Conservation (phyloP, 2,113 vertebrate species). For the Erythrocercus mccallii region DNA sequence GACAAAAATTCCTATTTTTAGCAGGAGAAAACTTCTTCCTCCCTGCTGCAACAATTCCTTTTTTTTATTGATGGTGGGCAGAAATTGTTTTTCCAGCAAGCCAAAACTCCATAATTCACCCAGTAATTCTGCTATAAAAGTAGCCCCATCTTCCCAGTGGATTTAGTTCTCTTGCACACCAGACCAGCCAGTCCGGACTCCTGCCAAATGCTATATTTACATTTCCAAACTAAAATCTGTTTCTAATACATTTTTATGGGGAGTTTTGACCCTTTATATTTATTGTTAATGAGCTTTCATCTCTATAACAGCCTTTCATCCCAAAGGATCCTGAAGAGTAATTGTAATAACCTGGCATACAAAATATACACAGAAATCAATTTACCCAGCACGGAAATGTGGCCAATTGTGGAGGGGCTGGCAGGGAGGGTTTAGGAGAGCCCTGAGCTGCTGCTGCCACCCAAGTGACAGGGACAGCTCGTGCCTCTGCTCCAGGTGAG, state of each 20-base stretch:
- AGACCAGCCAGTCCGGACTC: not conserved
- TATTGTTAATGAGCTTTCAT: conserved; percentile 61
- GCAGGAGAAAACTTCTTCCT: not conserved
- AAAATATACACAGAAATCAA: conserved; percentile 47
- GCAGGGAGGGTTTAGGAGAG: not conserved
- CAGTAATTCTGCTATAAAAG: conserved; percentile 11
- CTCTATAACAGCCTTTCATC: conserved; percentile 47
- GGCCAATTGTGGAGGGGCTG: not conserved
- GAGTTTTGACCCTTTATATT: conserved; percentile 63
- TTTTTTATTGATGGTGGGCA: not conserved
- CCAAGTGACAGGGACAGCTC: not conserved
- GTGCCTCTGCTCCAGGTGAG: not conserved
- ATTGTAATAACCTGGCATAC: conserved; percentile 46
- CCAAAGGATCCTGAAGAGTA: conserved; percentile 50
- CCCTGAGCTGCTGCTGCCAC: not conserved
- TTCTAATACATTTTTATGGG: conserved; percentile 59
- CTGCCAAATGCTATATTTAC: conserved; percentile 58
- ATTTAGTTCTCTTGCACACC: conserved; percentile 15
- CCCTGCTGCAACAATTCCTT: not conserved
- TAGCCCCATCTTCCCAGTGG: conserved; percentile 18
- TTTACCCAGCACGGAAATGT: not conserved
- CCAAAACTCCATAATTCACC: not conserved
- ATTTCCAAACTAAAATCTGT: conserved; percentile 59
- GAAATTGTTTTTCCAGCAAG: not conserved
- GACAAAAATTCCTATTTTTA: not conserved